Percentiles rank a stretch among this genome's conserved stretches.
Evolutionary conservation across 2,888 invertebrate species (phyloP).

Genomic region (Habrosyne pyritoides): DNA sequence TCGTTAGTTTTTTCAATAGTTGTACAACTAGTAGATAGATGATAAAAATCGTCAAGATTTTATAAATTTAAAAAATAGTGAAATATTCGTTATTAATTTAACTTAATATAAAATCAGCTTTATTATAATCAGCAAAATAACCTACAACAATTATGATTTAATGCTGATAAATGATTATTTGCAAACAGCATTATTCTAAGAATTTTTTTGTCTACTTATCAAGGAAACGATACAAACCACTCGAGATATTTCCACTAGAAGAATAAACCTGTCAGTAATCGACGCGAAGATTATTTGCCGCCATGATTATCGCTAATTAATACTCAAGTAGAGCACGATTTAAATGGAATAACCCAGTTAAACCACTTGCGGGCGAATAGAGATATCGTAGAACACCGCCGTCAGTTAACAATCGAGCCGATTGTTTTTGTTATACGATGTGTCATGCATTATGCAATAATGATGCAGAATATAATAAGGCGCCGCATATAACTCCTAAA

Average conservation of each 20-base stretch:
- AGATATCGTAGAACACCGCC: constrained; percentile 55
- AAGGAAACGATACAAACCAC: constrained; percentile 54
- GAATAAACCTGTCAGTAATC: constrained; percentile 65
- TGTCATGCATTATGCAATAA: constrained; percentile 34
- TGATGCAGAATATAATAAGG: constrained; percentile 67
- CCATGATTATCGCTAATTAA: constrained; percentile 76
- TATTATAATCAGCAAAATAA: not conserved
- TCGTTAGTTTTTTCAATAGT: not conserved
- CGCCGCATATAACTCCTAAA: constrained; percentile 56
- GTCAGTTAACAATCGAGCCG: constrained; percentile 52
- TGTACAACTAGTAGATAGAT: too few species aligned
- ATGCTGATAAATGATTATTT: constrained; percentile 6
- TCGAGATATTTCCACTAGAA: constrained; percentile 62
- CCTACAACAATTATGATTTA: not conserved
- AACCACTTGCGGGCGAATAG: constrained; percentile 56
- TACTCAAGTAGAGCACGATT: constrained; percentile 69
- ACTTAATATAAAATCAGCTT: not conserved
- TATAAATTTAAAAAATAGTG: too few species aligned
- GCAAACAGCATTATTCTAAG: constrained; percentile 34
- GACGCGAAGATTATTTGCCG: constrained; percentile 63
- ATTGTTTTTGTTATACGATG: constrained; percentile 54
- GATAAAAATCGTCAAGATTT: too few species aligned
- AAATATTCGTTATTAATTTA: too few species aligned
- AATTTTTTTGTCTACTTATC: constrained; percentile 45
- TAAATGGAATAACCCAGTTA: constrained; percentile 78